Evolutionary conservation across 2,113 vertebrate species (phyloP), one percentile per base, ranked within the genome.

Genomic region (Sceloporus tristichus): DNA sequence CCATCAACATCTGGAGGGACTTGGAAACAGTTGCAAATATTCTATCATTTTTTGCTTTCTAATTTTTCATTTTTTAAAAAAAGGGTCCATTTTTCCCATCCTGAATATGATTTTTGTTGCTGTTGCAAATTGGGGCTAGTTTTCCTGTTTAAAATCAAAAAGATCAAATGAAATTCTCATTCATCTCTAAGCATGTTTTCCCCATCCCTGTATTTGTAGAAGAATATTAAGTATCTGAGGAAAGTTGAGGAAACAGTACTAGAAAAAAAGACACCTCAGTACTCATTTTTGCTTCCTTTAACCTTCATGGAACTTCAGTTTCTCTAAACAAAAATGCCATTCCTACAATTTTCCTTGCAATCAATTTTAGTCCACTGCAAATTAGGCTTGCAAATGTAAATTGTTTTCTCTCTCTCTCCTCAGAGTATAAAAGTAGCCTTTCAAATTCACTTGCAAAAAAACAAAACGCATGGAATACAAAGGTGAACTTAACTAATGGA

Each of bases 371-470:
- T 85, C 79, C 77, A 54, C 53, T 25, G 70, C 29, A 77, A 84
- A 79, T 27, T 27, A 91, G 1, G 65, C 1, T 86, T 91, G 14
- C 48, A 82, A 66, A 85, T 90, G n/a, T 70, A 38, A 2, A 8
- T 0, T 83, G 0, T 40, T 79, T 83, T 85, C 62, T 27, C 13
- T 48, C 29, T 75, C 23, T 27, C 38, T 70, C 70, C 54, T 54
- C 29, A 68, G 42, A 84, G 34, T 42, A 7, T 65, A 79, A 73
- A 85, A 71, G 75, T 77, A 79, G 48, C 79, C 73, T 82, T 82
- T 88, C 48, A 88, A 88, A 25, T 80, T 83, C 81, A 38, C 59
- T 77, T 83, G 83, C 21, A 29, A 70, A 83, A 83, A 42, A 54
- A 40, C 2, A 68, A 7, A 68, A 68, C 66, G 66, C 70, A 53